Conservation (phyloP, 2,113 vertebrate species). For the Procavia capensis region DNA sequence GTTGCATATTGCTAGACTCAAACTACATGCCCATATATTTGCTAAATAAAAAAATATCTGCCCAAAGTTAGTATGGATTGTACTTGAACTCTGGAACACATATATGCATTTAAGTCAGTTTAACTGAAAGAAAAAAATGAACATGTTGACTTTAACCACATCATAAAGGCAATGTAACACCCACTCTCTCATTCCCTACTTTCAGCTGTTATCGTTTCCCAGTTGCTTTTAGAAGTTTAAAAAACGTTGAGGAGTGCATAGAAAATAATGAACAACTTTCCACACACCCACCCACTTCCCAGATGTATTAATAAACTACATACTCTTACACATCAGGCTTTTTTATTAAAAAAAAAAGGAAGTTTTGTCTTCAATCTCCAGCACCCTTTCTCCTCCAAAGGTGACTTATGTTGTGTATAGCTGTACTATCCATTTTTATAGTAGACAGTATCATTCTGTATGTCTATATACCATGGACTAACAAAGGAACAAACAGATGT, state of each 20-base stretch:
- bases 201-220: not conserved
- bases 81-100: constrained; percentile 17
- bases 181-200: not conserved
- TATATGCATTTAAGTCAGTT: constrained; percentile 21
- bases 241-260: not conserved
- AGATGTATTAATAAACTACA: constrained; percentile 26
- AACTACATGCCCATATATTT: not conserved
- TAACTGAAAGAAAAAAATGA: constrained; percentile 28
- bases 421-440: not conserved
- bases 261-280: not conserved
- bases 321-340: not conserved
- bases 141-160: constrained; percentile 6
- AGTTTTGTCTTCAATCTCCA: not conserved
- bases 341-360: not conserved
- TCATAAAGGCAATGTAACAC: not conserved
- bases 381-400: not conserved
- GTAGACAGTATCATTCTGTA: not conserved
- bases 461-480: no score
- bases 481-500: no score
- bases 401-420: not conserved
- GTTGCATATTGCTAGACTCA: not conserved
- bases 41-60: constrained; percentile 53
- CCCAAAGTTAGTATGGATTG: not conserved
- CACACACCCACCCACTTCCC: not conserved
- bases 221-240: constrained; percentile 42